Conservation (phyloP, 2,888 invertebrate genomes). For the Epinotia demarniana region DNA sequence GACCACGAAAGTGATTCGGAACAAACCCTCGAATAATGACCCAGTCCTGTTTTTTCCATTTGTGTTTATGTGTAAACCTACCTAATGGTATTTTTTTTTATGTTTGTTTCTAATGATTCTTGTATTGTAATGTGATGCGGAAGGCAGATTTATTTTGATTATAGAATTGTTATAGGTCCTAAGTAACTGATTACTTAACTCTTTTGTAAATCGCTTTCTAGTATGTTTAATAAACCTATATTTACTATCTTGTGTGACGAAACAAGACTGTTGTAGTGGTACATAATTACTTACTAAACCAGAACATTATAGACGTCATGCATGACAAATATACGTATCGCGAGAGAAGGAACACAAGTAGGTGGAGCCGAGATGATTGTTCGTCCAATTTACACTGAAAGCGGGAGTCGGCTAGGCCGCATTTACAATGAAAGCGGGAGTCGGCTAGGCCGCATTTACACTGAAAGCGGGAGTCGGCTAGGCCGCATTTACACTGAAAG, state of each 20-base stretch:
- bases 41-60: conserved; percentile 3
- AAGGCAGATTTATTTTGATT: background rate
- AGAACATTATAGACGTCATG: no score
- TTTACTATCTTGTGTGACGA: conserved; percentile 4
- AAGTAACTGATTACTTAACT: background rate
- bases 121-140: conserved; percentile 12
- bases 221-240: background rate
- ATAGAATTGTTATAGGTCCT: background rate
- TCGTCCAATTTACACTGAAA: no score
- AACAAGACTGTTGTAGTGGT: background rate
- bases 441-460: no score
- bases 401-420: no score
- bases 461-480: no score
- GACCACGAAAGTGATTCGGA: no score
- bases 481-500: no score
- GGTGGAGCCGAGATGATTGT: no score
- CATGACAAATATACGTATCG: no score
- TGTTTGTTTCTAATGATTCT: conserved; percentile 14
- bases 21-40: no score
- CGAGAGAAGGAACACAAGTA: no score
- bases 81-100: background rate
- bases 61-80: background rate
- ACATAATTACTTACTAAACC: background rate
- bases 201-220: conserved; percentile 7
- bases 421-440: no score